These are phyloP conservation scores for Onthophagus sagittarius DNA, from an alignment of 2,888 invertebrate genomes.

Conservation along the genomic window DNA sequence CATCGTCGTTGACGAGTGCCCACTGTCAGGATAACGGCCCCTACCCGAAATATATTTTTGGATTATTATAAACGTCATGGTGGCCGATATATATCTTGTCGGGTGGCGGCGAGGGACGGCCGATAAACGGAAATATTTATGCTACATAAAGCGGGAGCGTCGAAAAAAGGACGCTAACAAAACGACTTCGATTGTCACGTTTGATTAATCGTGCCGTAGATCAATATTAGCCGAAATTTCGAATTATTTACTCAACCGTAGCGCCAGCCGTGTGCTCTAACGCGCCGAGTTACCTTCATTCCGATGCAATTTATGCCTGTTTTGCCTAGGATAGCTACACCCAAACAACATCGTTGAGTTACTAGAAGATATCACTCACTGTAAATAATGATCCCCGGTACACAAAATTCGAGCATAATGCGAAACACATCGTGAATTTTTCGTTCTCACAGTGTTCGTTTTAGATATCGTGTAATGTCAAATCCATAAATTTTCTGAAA, in stretches of 20 bases:
- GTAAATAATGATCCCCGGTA: neutral
- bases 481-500: neutral
- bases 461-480: neutral
- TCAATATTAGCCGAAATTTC: constrained; percentile 24
- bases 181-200: constrained; percentile 24
- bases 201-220: constrained; percentile 25
- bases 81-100: constrained; percentile 42
- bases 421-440: neutral
- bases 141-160: constrained; percentile 18
- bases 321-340: neutral
- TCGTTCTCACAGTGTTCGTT: neutral
- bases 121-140: constrained; percentile 25
- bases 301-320: constrained; percentile 5
- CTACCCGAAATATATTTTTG: constrained; percentile 39
- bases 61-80: constrained; percentile 43
- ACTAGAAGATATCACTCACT: constrained; percentile 1
- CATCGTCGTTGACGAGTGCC: constrained; percentile 37
- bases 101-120: constrained; percentile 31
- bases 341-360: constrained; percentile 4
- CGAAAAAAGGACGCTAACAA: constrained; percentile 19
- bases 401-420: neutral
- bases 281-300: neutral
- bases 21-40: constrained; percentile 32
- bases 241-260: constrained; percentile 21
- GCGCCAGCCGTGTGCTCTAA: neutral